phyloP scores from a whole-genome alignment of 1,140 invertebrate genomes.

The Mizuhopecten yessoensis region DNA sequence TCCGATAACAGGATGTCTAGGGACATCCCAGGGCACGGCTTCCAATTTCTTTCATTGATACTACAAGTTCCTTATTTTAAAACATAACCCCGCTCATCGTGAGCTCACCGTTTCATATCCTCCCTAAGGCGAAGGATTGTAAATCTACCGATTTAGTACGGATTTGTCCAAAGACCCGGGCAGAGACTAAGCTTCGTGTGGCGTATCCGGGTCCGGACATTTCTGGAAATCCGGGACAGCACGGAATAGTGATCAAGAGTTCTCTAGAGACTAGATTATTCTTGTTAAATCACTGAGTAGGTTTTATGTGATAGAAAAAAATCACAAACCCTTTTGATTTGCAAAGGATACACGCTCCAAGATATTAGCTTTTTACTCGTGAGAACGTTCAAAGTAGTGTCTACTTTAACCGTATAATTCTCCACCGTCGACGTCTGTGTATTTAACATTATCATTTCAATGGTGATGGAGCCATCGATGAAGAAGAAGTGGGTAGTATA shows the following conservation, averaged over 20 bases:
- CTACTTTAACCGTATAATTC: constrained; percentile 18
- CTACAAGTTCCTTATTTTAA: background rate
- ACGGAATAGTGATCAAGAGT: constrained; percentile 33
- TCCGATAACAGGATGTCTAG: background rate
- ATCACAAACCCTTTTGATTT: background rate
- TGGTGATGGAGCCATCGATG: background rate
- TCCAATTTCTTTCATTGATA: background rate
- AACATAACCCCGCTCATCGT: constrained; percentile 5
- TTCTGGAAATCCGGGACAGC: constrained; percentile 4
- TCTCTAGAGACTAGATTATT: background rate
- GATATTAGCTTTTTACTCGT: constrained; percentile 39
- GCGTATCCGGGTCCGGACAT: constrained; percentile 19
- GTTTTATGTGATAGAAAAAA: constrained; percentile 17
- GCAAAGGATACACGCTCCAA: constrained; percentile 29
- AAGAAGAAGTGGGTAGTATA: constrained; percentile 18
- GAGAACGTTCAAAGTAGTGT: background rate
- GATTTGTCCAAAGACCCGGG: background rate
- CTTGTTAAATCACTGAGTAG: constrained; percentile 24
- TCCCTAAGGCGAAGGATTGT: background rate
- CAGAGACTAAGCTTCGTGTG: background rate
- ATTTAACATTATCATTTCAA: constrained; percentile 19
- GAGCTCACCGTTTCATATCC: constrained; percentile 24
- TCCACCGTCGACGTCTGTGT: background rate
- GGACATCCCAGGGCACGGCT: background rate
- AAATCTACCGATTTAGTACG: background rate